Base-by-base conservation (phyloP, 2,797 vertebrate genomes). In the Bufotes viridis region DNA sequence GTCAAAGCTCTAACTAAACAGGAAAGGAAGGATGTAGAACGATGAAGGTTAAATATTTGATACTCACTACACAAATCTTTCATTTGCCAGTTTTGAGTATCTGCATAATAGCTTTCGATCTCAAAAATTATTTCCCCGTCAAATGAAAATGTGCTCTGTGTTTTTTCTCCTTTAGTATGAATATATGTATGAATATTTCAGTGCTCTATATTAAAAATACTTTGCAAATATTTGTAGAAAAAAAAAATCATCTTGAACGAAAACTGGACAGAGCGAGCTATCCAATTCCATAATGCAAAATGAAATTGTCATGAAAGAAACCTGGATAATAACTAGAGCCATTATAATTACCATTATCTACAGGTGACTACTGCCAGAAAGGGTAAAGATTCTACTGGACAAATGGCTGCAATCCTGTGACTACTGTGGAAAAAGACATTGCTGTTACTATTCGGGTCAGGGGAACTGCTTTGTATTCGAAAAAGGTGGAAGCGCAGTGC, bases 151-250 rank as follows among this genome's bases (percentile, higher is more conserved):
- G 58, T 12, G 63, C 49, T 53, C n/a, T 58, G 49, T 78, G 53
- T 55, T 79, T 79, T 34, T 53, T 26, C 53, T 70, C 14, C 26
- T 70, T 70, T 70, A 70, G 29, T 70, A 29, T 70, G 67, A 70
- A 65, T 65, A 65, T 24, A 65, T 70, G 14, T 70, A 70, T 70
- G 26, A 70, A 70, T 29, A 70, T 70, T 70, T 70, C 26, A 70
- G 26, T 70, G 67, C 26, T 15, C 67, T 53, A 53, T 76, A 53
- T 76, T 76, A 76, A 76, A 34, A 51, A 76, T n/a, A 53, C 49
- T 51, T n/a, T 53, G 42, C 51, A 76, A 76, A 76, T 76, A 76
- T 76, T 76, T 76, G 74, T 76, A 3, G 29, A 2, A 2, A 55
- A 76, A 42, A 42, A 74, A 76, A 53, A 76, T 55, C 49, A 12